Base-by-base conservation (phyloP, 2,113 vertebrate species). In the Lamprotornis superbus region DNA sequence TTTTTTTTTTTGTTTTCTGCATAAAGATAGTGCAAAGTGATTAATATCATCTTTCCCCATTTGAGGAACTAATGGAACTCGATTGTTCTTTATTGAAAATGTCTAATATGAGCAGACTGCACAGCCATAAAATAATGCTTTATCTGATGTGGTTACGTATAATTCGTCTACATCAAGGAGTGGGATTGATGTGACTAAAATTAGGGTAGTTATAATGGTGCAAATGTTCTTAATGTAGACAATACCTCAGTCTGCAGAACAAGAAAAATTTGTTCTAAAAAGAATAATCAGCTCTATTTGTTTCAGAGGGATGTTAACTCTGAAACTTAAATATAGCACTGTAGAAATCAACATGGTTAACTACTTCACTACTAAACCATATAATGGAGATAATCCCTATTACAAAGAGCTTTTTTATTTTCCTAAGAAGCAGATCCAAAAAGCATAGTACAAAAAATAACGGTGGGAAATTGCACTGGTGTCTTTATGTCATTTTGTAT, bases 151-250 rank as follows among this genome's bases (percentile, higher is more conserved):
- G 68, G 78, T 77, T 89, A 80, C 70, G 14, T 92, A 82, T 82
- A 78, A 86, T 88, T 78, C 7, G 1, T 94, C 88, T 94, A 74
- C 80, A 89, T 95, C 90, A 92, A 94, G 76, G 86, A 93, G 76
- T 89, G 64, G 69, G 90, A 96, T 71, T 93, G 88, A 96, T 81
- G 85, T 93, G 86, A 86, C 94, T 96, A 96, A 94, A 96, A 93
- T 95, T 95, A 95, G 75, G 44, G 59, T 83, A 60, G 92, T 86
- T 93, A 92, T 77, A 95, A 91, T 60, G 85, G 79, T 94, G 83
- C 61, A 90, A 94, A 92, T 94, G 92, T 87, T 96, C 92, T 92
- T 96, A 83, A 89, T 78, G 85, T 81, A 96, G 94, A 93, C 83
- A 92, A 96, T 84, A 81, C 69, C 79, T 95, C 85, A 89, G 94